Evolutionary conservation across 2,888 invertebrate genomes (phyloP).

Genomic region (Drosophila kuntzei): DNA sequence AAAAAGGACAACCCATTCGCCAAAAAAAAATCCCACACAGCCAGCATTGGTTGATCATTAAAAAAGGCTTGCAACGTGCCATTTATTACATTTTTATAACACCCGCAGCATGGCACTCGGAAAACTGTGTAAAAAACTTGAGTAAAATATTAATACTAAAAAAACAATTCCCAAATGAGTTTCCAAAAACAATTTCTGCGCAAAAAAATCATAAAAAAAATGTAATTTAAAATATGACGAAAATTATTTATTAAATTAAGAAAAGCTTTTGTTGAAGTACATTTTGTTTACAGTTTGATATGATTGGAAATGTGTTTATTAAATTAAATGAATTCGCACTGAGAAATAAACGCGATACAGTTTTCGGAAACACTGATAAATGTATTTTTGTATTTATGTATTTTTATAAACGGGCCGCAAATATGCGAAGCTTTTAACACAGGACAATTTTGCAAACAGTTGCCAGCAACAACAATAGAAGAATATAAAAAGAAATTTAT

Average conservation of each 20-base stretch:
- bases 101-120: slow-evolving; percentile 32
- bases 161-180: slow-evolving; percentile 16
- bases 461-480: slow-evolving; percentile 27
- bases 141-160: slow-evolving; percentile 11
- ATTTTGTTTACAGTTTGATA: not conserved
- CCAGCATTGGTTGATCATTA: slow-evolving; percentile 65
- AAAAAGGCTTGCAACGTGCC: slow-evolving; percentile 69
- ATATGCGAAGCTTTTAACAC: slow-evolving; percentile 40
- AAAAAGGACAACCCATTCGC: slow-evolving; percentile 35
- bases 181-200: slow-evolving; percentile 9
- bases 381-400: slow-evolving; percentile 6
- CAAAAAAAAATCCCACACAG: slow-evolving; percentile 17
- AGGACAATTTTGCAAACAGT: slow-evolving; percentile 41
- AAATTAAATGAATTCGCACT: not conserved
- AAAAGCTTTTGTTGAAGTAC: too few relatives aligned
- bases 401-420: slow-evolving; percentile 31
- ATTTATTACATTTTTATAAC: slow-evolving; percentile 71
- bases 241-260: not conserved
- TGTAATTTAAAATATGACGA: not conserved
- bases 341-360: not conserved
- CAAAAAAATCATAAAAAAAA: not conserved
- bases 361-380: slow-evolving; percentile 10
- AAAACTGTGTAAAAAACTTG: slow-evolving; percentile 20
- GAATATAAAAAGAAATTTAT: slow-evolving; percentile 30
- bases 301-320: not conserved